Evolutionary conservation across 2,113 vertebrate species (phyloP).

Genomic region (Suricata suricatta): DNA sequence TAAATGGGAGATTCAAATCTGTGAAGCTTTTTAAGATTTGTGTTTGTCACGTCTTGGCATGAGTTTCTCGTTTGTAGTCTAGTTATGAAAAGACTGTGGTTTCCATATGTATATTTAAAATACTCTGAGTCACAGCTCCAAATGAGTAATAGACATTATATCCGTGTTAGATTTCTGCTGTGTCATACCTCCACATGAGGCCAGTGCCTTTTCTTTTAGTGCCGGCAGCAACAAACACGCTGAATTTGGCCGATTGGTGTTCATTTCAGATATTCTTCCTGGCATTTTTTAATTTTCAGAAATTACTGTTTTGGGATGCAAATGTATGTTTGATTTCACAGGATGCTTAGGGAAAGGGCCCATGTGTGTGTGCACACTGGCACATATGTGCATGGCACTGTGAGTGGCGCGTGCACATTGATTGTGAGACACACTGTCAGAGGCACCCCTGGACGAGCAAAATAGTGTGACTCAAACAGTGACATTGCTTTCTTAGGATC

Average conservation of each 20-base stretch:
- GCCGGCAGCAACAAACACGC: background rate
- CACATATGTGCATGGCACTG: background rate
- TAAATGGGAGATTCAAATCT: conserved; percentile 59
- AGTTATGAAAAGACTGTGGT: conserved; percentile 56
- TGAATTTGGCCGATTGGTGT: background rate
- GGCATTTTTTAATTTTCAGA: conserved; percentile 21
- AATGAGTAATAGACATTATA: conserved; percentile 42
- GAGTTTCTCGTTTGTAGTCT: conserved; percentile 50
- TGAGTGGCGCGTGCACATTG: background rate
- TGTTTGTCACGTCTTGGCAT: conserved; percentile 51
- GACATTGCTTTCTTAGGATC: background rate
- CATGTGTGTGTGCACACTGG: background rate
- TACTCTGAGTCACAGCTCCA: conserved; percentile 55
- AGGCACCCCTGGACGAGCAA: background rate
- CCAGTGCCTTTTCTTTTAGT: conserved; percentile 26
- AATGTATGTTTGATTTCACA: background rate
- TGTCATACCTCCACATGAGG: conserved; percentile 56
- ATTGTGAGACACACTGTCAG: background rate
- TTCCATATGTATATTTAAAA: conserved; percentile 68
- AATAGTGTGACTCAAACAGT: background rate
- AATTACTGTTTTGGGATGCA: conserved; percentile 9
- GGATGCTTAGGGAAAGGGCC: background rate
- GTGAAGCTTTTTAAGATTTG: conserved; percentile 55
- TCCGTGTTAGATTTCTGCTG: conserved; percentile 50
- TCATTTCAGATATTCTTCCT: background rate